A percentile compares a stretch with the other conserved stretches of the same genome.
Conservation (phyloP, 1,140 invertebrate genomes). For the Mamestra configurata region DNA sequence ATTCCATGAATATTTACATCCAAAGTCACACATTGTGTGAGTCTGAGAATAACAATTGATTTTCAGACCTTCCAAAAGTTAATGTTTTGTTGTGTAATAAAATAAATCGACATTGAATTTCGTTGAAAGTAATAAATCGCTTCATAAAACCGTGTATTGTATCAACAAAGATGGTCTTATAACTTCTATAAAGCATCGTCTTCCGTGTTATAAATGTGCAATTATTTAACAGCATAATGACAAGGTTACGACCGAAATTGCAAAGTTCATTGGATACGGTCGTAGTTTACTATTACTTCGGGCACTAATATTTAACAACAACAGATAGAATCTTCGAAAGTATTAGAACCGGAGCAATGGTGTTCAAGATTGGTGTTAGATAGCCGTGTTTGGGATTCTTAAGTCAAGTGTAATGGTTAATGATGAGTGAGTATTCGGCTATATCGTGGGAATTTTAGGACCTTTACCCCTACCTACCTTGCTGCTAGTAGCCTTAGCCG, state of each 20-base stretch:
- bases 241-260: slow-evolving; percentile 8
- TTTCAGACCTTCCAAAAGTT: background rate
- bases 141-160: background rate
- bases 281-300: background rate
- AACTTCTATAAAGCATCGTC: background rate
- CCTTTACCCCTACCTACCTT: background rate
- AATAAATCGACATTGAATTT: slow-evolving; percentile 21
- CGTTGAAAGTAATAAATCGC: background rate
- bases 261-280: slow-evolving; percentile 7
- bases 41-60: slow-evolving; percentile 10
- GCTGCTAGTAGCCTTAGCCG: background rate
- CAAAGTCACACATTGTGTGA: slow-evolving; percentile 6
- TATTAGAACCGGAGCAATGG: slow-evolving; percentile 11
- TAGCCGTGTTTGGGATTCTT: background rate
- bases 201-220: slow-evolving; percentile 5
- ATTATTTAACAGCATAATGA: background rate
- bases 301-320: slow-evolving; percentile 6
- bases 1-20: slow-evolving; percentile 22
- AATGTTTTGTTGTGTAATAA: slow-evolving; percentile 2
- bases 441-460: slow-evolving; percentile 39
- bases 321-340: background rate
- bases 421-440: background rate
- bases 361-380: background rate
- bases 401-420: slow-evolving; percentile 9
- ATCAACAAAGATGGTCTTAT: slow-evolving; percentile 3